Conservation (phyloP, 2,888 invertebrate genomes). For the Cecidostiba fungosa region DNA sequence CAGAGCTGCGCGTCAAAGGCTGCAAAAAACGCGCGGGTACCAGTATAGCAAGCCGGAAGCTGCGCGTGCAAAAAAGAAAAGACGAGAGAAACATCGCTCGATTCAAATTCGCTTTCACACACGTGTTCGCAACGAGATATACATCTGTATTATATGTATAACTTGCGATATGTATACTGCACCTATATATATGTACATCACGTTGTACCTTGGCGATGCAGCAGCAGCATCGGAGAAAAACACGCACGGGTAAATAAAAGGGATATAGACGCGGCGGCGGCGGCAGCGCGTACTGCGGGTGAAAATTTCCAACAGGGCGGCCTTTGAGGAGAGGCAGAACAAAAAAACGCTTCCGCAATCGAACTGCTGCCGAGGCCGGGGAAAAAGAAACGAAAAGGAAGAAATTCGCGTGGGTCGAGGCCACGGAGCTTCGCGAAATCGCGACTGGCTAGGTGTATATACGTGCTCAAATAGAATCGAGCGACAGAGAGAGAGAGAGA, state of each 20-base stretch:
- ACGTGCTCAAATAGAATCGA: neutral
- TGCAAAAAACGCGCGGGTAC: slow-evolving; percentile 12
- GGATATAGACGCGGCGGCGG: neutral
- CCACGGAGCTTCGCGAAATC: neutral
- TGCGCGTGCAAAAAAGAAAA: neutral
- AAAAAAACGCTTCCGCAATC: neutral
- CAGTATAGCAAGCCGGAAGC: neutral
- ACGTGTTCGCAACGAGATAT: slow-evolving; percentile 33
- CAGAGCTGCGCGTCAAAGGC: neutral
- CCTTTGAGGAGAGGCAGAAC: neutral
- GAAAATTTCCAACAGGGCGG: slow-evolving; percentile 20
- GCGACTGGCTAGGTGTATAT: neutral
- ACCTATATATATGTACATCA: too few species aligned
- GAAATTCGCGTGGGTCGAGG: neutral
- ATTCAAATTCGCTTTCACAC: slow-evolving; percentile 57
- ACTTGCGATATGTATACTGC: slow-evolving; percentile 2
- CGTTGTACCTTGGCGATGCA: neutral
- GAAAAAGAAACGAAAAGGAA: neutral
- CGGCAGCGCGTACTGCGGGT: neutral
- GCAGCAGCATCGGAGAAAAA: neutral
- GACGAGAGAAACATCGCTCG: slow-evolving; percentile 14
- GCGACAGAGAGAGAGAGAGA: neutral
- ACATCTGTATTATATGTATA: neutral
- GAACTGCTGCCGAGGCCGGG: neutral
- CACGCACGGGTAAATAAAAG: slow-evolving; percentile 13